A percentile compares a stretch with the other conserved stretches of the same genome.
phyloP scores from a whole-genome alignment of 1,140 invertebrate species.

The Drosophila pruinosa region DNA sequence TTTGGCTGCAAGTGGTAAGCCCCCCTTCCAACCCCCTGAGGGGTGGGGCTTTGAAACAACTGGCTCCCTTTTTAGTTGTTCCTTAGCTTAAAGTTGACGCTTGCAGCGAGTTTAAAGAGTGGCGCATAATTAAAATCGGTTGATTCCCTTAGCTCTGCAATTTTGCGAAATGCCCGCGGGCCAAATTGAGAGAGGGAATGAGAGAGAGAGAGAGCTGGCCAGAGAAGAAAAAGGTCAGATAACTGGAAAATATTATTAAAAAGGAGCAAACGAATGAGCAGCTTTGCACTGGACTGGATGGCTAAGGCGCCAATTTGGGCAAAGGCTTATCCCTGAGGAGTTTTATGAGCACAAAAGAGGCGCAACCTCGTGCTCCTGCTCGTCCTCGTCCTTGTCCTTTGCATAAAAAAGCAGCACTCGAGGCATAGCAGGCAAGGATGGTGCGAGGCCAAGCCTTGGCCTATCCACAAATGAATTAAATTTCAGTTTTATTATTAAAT shows the following conservation, averaged over 20 bases:
- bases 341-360: constrained; percentile 41
- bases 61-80: background rate
- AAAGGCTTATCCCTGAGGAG: constrained; percentile 59
- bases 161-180: constrained; percentile 41
- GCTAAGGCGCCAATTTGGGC: constrained; percentile 37
- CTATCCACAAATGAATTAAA: constrained; percentile 82
- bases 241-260: constrained; percentile 81
- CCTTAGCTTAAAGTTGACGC: background rate
- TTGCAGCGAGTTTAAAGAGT: constrained; percentile 53
- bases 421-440: background rate
- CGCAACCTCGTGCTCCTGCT: too few species aligned
- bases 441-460: constrained; percentile 46
- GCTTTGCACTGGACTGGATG: background rate
- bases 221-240: constrained; percentile 75
- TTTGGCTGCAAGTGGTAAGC: constrained; percentile 65
- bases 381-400: background rate
- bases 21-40: background rate
- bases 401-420: constrained; percentile 30
- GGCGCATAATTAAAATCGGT: constrained; percentile 54
- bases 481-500: constrained; percentile 82
- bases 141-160: background rate
- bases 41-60: too few species aligned
- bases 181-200: constrained; percentile 18
- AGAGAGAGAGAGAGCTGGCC: background rate
- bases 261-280: too few species aligned